Evolutionary conservation across 1,140 invertebrate species (phyloP).

Genomic region (Meteorus sp.): DNA sequence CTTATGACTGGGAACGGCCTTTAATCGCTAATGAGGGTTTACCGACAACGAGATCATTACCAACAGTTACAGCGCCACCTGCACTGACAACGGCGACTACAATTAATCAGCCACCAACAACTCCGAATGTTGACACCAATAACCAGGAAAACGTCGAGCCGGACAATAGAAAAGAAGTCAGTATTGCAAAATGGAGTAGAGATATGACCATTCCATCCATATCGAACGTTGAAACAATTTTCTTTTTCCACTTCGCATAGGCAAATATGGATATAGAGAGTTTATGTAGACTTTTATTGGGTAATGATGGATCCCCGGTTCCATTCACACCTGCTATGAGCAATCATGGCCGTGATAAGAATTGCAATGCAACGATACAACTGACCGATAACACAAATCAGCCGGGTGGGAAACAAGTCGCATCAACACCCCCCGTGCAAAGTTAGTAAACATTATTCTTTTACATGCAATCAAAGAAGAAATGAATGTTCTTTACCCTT

Average conservation of each 20-base stretch:
- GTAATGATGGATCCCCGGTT: constrained; percentile 47
- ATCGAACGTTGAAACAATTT: constrained; percentile 6
- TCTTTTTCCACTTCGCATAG: constrained; percentile 36
- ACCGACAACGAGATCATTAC: constrained; percentile 50
- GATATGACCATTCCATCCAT: constrained; percentile 1
- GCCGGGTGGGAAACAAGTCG: constrained; percentile 40
- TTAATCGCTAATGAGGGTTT: constrained; percentile 50
- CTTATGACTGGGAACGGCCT: constrained; percentile 94
- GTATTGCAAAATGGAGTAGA: constrained; percentile 23
- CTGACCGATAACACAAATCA: constrained; percentile 53
- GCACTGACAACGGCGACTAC: constrained; percentile 55
- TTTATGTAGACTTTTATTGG: constrained; percentile 44
- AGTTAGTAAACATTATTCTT: constrained; percentile 34
- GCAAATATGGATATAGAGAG: constrained; percentile 53
- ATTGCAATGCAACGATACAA: constrained; percentile 71
- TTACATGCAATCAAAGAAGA: constrained; percentile 27
- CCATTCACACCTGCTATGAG: constrained; percentile 50
- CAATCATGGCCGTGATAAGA: constrained; percentile 66
- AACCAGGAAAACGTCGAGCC: constrained; percentile 77
- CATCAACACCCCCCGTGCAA: constrained; percentile 46
- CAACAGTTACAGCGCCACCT: constrained; percentile 51
- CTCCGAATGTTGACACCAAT: constrained; percentile 61
- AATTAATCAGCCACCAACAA: constrained; percentile 59
- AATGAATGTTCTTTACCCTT: constrained; percentile 5
- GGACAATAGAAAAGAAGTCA: constrained; percentile 66